Evolutionary conservation across 2,888 invertebrate genomes (phyloP), one percentile per base, ranked within the genome.

Genomic region (Agonum fuliginosum): DNA sequence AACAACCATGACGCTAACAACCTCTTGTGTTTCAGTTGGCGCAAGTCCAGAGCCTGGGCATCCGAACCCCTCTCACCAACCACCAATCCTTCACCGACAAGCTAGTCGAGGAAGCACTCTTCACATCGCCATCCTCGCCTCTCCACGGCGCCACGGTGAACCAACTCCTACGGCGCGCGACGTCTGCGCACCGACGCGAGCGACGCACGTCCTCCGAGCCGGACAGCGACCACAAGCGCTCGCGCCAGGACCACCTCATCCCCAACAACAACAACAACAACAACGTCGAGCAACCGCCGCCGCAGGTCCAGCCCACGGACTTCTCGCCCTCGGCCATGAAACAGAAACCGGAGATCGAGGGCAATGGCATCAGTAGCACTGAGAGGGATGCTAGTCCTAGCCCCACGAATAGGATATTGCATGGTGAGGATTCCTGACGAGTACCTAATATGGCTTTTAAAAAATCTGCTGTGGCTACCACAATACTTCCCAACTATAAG

Each of bases 31-130:
- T 88, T 83, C 86, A 91, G 88, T 85, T 93, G 87, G 91, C 92
- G 82, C 93, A 90, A 86, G 90, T 90, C 85, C 90, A 92, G 86
- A 91, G 89, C 85, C 86, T 92, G 85, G 91, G 91, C 81, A 91
- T 81, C 88, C 91, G 77, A 37, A 54, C 69, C 0, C 86, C 85
- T 78, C 83, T 82, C 78, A 79, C 81, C 48, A 81, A 86, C 81
- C 84, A 84, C 79, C 85, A 87, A 79, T 85, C 85, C 27, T 84
- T 87, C 82, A 84, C 87, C 70, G 88, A 88, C 70, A 87, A 87
- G 84, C 82, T 88, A 81, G 86, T 89, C 79, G 90, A 90, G 81
- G 90, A 90, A 78, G 84, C 87, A 72, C 88, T 91, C 78, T 90
- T 91, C 81, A 90, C 90, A 83, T 90, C 91, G 74, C 87, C 88